Percentiles rank a stretch among this genome's conserved stretches.
phyloP scores from a whole-genome alignment of 2,113 vertebrate genomes.

The Paramisgurnus dabryanus region DNA sequence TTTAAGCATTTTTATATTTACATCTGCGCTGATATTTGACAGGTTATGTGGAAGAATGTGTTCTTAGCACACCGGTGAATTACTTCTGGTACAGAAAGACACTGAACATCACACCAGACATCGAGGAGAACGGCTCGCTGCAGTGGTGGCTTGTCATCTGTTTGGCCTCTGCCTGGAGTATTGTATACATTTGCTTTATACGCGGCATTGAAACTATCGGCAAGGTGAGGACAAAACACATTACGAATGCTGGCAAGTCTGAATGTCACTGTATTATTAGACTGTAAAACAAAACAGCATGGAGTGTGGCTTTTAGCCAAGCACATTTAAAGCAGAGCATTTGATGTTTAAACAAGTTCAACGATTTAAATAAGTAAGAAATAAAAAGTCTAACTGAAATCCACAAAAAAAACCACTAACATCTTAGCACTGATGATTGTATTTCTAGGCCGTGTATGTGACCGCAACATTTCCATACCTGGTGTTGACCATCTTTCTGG shows the following conservation, averaged over 20 bases:
- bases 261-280: background rate
- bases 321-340: no score
- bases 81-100: constrained; percentile 94
- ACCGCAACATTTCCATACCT: constrained; percentile 87
- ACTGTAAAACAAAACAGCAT: background rate
- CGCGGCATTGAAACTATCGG: constrained; percentile 86
- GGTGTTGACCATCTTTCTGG: constrained; percentile 86
- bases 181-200: constrained; percentile 85
- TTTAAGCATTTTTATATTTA: no score
- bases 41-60: constrained; percentile 82
- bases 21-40: background rate
- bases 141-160: constrained; percentile 86
- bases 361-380: no score
- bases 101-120: constrained; percentile 80
- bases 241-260: background rate
- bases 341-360: no score
- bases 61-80: constrained; percentile 78
- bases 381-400: no score
- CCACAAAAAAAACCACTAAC: no score
- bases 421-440: no score
- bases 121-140: constrained; percentile 69
- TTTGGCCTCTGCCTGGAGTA: constrained; percentile 77
- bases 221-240: constrained; percentile 74
- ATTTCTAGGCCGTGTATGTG: constrained; percentile 84
- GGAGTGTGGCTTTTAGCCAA: no score